Evolutionary conservation across 2,888 invertebrate genomes (phyloP).

Genomic region (Clistopyga incitator): DNA sequence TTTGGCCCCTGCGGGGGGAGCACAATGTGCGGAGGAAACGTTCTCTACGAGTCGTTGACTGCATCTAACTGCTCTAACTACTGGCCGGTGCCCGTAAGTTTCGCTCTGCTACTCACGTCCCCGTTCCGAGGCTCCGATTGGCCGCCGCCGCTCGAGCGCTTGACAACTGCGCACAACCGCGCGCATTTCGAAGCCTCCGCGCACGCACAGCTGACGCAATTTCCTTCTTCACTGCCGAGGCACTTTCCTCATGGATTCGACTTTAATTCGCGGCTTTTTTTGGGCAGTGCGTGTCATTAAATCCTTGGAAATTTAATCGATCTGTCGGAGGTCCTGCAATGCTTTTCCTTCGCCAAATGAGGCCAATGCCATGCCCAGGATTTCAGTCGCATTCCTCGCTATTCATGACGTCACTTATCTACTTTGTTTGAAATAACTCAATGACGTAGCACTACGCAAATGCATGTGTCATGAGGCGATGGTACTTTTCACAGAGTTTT

Average conservation of each 20-base stretch:
- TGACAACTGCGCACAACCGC: slow-evolving; percentile 53
- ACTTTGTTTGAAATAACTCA: slow-evolving; percentile 55
- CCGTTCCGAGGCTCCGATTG: slow-evolving; percentile 36
- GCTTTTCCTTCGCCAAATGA: not conserved
- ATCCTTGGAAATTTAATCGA: not conserved
- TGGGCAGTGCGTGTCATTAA: not conserved
- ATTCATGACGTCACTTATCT: slow-evolving; percentile 17
- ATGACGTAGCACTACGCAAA: slow-evolving; percentile 43
- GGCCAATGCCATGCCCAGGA: slow-evolving; percentile 27
- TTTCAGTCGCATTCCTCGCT: slow-evolving; percentile 34
- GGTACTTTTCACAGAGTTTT: too few relatives aligned
- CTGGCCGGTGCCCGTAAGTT: slow-evolving; percentile 2
- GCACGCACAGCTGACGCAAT: slow-evolving; percentile 71
- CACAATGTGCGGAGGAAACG: slow-evolving; percentile 68
- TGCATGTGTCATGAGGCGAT: too few relatives aligned
- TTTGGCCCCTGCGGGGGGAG: slow-evolving; percentile 68
- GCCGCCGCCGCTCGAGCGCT: slow-evolving; percentile 23
- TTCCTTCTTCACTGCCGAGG: slow-evolving; percentile 15
- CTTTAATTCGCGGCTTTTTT: not conserved
- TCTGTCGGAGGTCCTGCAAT: not conserved
- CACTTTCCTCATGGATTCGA: slow-evolving; percentile 14
- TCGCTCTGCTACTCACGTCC: slow-evolving; percentile 1
- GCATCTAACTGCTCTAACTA: slow-evolving; percentile 65
- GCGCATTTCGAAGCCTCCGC: slow-evolving; percentile 26
- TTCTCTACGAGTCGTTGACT: slow-evolving; percentile 69